These are phyloP conservation scores for Eupithecia dodoneata DNA, from an alignment of 2,888 invertebrate genomes.

Conservation along the genomic window DNA sequence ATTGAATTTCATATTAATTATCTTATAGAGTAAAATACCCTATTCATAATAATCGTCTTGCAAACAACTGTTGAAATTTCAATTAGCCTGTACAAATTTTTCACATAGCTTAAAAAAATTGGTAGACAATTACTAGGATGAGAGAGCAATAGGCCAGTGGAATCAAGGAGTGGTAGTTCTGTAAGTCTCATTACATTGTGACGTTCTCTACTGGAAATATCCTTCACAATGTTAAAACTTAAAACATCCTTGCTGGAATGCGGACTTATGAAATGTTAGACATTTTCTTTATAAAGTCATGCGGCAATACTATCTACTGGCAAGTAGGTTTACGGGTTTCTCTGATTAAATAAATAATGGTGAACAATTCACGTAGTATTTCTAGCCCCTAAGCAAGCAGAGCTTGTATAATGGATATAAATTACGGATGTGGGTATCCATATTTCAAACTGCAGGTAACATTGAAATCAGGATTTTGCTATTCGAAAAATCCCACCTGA, in stretches of 20 bases:
- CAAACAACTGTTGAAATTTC: too few relatives aligned
- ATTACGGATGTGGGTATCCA: background rate
- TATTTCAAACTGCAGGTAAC: background rate
- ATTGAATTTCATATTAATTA: too few relatives aligned
- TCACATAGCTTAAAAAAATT: too few relatives aligned
- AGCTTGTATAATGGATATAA: background rate
- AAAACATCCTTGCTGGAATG: conserved; percentile 5
- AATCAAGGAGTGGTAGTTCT: background rate
- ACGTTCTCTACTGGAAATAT: conserved; percentile 4
- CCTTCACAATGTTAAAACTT: conserved; percentile 12
- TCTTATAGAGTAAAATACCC: too few relatives aligned
- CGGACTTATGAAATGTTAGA: conserved; percentile 9
- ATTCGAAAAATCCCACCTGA: too few relatives aligned
- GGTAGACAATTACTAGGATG: too few relatives aligned
- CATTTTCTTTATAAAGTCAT: background rate
- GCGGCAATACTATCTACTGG: background rate
- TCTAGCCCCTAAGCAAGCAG: too few relatives aligned
- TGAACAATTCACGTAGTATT: background rate
- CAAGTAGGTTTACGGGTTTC: background rate
- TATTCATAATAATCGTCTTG: too few relatives aligned
- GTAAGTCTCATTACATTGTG: background rate
- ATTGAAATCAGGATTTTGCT: background rate
- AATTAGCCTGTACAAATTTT: too few relatives aligned
- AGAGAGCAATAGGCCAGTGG: background rate
- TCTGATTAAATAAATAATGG: background rate